Evolutionary conservation across 2,888 invertebrate genomes (phyloP), one percentile per base, ranked within the genome.

Genomic region (Eurytoma californica): DNA sequence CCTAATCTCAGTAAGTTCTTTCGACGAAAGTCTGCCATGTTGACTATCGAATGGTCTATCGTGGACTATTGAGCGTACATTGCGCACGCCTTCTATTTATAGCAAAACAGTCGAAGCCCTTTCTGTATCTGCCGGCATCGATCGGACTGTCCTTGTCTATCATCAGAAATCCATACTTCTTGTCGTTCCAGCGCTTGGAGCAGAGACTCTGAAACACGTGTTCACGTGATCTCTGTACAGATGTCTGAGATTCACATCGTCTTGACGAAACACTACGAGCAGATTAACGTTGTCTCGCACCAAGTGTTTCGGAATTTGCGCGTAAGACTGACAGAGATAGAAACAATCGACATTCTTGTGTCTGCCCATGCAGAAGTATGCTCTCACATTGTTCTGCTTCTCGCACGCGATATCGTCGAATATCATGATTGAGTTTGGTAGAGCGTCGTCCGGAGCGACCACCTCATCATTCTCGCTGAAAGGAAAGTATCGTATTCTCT

Each of bases 331-430:
- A 76, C 78, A 77, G 0, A 82, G 18, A 85, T 88, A 89, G 77
- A 75, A 77, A 72, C 0, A 82, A 74, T 89, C 89, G n/a, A 89
- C 84, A 49, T 72, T 68, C 28, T 77, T 77, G 60, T 85, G 84
- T 66, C 84, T 69, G 0, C 84, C 83, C 73, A 82, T 82, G 13
- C 82, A 82, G 60, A 83, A 85, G 67, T 81, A 83, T 9, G 79
- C 80, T 75, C 79, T 77, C 0, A 85, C 66, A n/a, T 82, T 70
- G 58, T 83, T 66, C 58, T 84, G 84, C 30, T 84, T 85, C 61
- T 84, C 83, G 18, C 86, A 88, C n/a, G 86, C 85, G 24, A 90
- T 85, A 84, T 90, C 88, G 82, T 90, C 89, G 81, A 90, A 90
- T 70, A 90, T 87, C 77, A 90, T 84, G 18, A 90, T 83, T 1